phyloP scores from a whole-genome alignment of 2,113 vertebrate genomes.

The Cephalopholis sonnerati region DNA sequence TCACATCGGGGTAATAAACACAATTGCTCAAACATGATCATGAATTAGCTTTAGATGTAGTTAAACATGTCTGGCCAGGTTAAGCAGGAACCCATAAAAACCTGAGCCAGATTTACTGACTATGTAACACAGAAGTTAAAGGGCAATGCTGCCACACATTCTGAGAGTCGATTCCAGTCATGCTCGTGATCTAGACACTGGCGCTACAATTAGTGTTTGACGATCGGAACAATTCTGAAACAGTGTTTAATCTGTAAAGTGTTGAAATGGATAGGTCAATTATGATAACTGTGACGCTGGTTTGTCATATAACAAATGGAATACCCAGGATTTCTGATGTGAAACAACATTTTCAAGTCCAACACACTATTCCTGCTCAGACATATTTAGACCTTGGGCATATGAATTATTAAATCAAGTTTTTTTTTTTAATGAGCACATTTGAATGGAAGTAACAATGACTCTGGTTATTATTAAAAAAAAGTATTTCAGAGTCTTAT shows the following conservation, averaged over 20 bases:
- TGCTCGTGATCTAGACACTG: background rate
- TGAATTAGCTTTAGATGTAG: conserved; percentile 47
- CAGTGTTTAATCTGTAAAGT: background rate
- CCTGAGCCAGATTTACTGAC: conserved; percentile 16
- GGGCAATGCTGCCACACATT: background rate
- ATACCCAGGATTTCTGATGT: background rate
- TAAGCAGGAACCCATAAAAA: conserved; percentile 39
- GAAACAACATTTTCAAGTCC: background rate
- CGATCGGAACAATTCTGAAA: background rate
- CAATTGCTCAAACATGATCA: conserved; percentile 31
- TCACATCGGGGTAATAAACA: conserved; percentile 33
- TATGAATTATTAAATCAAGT: background rate
- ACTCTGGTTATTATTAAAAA: too few relatives aligned
- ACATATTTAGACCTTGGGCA: background rate
- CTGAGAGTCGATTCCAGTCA: background rate
- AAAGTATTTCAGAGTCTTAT: too few relatives aligned
- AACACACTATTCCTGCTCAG: background rate
- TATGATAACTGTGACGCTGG: background rate
- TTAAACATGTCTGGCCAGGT: conserved; percentile 62
- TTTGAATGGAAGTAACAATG: too few relatives aligned
- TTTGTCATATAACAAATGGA: background rate
- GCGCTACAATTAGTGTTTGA: background rate
- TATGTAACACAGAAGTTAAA: conserved; percentile 14
- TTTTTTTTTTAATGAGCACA: too few relatives aligned
- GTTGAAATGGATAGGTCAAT: background rate